Evolutionary conservation across 2,888 invertebrate genomes (phyloP).

Genomic region (Polymixis lichenea): DNA sequence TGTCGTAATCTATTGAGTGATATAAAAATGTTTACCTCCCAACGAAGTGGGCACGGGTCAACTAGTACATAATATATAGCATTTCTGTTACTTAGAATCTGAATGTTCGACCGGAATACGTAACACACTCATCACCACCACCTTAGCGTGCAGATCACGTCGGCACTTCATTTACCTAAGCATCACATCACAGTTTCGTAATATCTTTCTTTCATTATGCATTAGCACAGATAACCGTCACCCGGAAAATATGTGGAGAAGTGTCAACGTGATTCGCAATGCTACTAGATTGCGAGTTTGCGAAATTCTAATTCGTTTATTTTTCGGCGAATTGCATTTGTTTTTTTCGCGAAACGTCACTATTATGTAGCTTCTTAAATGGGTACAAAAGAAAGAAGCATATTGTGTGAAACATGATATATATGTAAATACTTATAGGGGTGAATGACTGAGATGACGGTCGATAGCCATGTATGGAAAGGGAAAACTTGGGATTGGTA

Average conservation of each 20-base stretch:
- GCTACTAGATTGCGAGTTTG: conserved; percentile 23
- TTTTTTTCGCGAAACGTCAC: neutral
- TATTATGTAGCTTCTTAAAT: neutral
- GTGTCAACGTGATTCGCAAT: conserved; percentile 36
- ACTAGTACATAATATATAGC: conserved; percentile 1
- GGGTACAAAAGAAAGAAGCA: neutral
- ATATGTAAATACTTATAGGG: neutral
- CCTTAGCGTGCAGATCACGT: conserved; percentile 42
- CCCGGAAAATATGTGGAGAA: conserved; percentile 49
- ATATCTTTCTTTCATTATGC: conserved; percentile 64
- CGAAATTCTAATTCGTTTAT: conserved; percentile 29
- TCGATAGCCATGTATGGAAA: neutral
- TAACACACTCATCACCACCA: conserved; percentile 38
- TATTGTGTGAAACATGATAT: neutral
- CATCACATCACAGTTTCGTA: conserved; percentile 62
- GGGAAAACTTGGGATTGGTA: neutral
- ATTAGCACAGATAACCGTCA: conserved; percentile 58
- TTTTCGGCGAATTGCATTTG: neutral
- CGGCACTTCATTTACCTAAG: conserved; percentile 57
- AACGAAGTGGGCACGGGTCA: no score
- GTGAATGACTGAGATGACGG: neutral
- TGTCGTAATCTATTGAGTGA: no score
- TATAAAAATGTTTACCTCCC: no score
- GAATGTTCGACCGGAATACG: conserved; percentile 38
- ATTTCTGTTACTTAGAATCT: conserved; percentile 34